Evolutionary conservation across 1,140 invertebrate species (phyloP).

Genomic region (Drosophila lacteicornis): DNA sequence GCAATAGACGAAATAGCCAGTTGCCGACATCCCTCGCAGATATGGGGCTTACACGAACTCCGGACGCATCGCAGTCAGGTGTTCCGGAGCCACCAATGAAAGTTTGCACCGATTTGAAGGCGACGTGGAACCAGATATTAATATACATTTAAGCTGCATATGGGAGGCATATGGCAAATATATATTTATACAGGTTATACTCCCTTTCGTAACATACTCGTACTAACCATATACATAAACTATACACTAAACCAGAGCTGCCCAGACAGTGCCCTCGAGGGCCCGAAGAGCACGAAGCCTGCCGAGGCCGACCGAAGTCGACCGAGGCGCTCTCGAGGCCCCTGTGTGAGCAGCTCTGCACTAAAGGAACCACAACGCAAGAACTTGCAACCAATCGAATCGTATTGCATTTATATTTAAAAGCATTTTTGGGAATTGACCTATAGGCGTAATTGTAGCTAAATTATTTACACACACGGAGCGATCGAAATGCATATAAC

Average conservation of each 20-base stretch:
- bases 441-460: slow-evolving; percentile 75
- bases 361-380: slow-evolving; percentile 42
- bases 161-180: slow-evolving; percentile 33
- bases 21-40: slow-evolving; percentile 23
- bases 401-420: slow-evolving; percentile 76
- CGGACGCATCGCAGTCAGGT: slow-evolving; percentile 3
- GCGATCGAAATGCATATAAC: slow-evolving; percentile 12
- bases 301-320: too few species aligned
- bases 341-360: neutral
- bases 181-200: slow-evolving; percentile 62
- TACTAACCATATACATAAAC: slow-evolving; percentile 50
- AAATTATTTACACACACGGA: slow-evolving; percentile 60
- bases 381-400: slow-evolving; percentile 64
- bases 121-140: slow-evolving; percentile 30
- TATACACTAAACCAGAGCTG: slow-evolving; percentile 41
- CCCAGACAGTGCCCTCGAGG: neutral
- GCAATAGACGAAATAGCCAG: slow-evolving; percentile 34
- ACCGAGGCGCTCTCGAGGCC: too few species aligned
- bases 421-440: slow-evolving; percentile 82
- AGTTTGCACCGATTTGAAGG: slow-evolving; percentile 43
- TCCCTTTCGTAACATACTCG: slow-evolving; percentile 50
- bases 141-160: slow-evolving; percentile 38
- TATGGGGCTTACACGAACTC: slow-evolving; percentile 18
- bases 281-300: too few species aligned
- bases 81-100: slow-evolving; percentile 52